Evolutionary conservation across 2,888 invertebrate species (phyloP).

Genomic region (Oasisia sp.): DNA sequence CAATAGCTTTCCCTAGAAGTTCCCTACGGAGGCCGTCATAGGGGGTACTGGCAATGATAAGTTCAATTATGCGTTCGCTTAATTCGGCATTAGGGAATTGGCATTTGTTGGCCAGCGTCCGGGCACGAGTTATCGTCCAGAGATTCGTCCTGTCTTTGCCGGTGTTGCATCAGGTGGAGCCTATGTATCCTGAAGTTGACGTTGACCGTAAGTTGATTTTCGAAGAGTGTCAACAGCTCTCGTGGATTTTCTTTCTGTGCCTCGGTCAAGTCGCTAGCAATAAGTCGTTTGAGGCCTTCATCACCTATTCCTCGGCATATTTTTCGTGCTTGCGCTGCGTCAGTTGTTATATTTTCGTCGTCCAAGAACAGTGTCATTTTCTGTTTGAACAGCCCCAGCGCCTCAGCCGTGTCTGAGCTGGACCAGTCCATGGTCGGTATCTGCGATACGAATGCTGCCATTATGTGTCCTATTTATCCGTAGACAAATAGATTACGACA

Average conservation of each 20-base stretch:
- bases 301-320: not conserved
- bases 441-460: no score
- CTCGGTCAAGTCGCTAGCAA: not conserved
- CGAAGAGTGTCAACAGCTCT: not conserved
- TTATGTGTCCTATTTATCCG: no score
- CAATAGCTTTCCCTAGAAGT: not conserved
- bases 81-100: not conserved
- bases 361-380: not conserved
- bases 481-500: no score
- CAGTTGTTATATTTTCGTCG: not conserved
- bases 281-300: not conserved
- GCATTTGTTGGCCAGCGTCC: slow-evolving; percentile 17
- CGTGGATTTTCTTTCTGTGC: not conserved
- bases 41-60: not conserved
- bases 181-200: not conserved
- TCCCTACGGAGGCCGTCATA: not conserved
- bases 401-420: no score
- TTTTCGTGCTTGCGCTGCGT: not conserved
- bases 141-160: not conserved
- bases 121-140: slow-evolving; percentile 8
- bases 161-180: not conserved
- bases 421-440: no score
- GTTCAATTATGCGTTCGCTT: slow-evolving; percentile 12
- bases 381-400: not conserved
- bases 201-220: not conserved